Percentiles rank a stretch among this genome's conserved stretches.
Conservation (phyloP, 2,797 vertebrate species). For the Periophthalmus magnuspinnatus region DNA sequence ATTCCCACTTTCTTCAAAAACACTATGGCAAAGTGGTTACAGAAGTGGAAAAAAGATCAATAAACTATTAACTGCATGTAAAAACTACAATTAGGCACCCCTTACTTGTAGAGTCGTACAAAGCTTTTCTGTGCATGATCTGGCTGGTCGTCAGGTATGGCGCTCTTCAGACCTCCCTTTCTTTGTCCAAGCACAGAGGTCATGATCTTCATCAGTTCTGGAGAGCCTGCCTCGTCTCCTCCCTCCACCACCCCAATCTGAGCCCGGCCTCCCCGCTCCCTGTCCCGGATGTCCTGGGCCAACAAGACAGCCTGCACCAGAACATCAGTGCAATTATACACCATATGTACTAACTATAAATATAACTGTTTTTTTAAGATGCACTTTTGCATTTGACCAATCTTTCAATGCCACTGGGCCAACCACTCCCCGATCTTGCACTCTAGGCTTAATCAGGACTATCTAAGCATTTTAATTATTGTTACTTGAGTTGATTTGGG, state of each 20-base stretch:
- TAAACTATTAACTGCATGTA: not conserved
- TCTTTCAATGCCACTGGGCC: too few species aligned
- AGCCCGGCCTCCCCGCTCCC: conserved; percentile 84
- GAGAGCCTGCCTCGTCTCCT: conserved; percentile 74
- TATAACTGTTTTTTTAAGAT: too few species aligned
- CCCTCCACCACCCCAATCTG: conserved; percentile 84
- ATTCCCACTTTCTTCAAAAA: conserved; percentile 82
- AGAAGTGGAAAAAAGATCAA: not conserved
- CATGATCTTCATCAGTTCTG: conserved; percentile 88
- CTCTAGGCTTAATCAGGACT: too few species aligned
- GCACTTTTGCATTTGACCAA: too few species aligned
- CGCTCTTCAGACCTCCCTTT: conserved; percentile 61
- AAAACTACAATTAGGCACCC: not conserved
- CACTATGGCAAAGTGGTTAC: conserved; percentile 60
- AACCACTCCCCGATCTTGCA: too few species aligned
- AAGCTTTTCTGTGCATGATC: conserved; percentile 69
- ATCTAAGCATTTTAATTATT: too few species aligned
- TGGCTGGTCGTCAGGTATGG: conserved; percentile 63
- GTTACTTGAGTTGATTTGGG: too few species aligned
- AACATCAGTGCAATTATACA: not conserved
- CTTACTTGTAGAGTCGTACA: conserved; percentile 86
- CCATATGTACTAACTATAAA: too few species aligned
- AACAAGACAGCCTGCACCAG: conserved; percentile 73
- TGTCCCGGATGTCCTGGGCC: conserved; percentile 88
- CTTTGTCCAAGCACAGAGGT: conserved; percentile 81